Evolutionary conservation across 2,113 vertebrate species (phyloP).

Genomic region (Lycaon pictus): DNA sequence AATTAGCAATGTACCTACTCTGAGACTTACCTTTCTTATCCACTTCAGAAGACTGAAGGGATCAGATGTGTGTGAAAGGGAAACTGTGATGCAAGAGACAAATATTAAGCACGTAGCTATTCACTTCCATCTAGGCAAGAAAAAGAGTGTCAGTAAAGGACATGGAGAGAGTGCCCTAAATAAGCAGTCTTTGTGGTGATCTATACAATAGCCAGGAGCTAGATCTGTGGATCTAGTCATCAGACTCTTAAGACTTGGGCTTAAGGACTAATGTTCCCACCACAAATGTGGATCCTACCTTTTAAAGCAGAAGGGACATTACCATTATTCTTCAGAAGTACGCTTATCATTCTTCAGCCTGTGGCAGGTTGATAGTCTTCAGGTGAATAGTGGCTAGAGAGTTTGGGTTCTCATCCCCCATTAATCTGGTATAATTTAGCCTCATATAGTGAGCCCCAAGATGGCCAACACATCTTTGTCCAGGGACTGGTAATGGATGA

Average conservation of each 20-base stretch:
- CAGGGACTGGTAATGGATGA: background rate
- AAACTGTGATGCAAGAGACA: background rate
- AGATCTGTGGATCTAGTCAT: background rate
- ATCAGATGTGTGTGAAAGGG: background rate
- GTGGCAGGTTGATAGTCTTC: background rate
- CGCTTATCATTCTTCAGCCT: background rate
- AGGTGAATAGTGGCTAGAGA: background rate
- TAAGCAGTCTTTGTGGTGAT: background rate
- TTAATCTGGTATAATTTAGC: background rate
- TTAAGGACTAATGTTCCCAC: background rate
- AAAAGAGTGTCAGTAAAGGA: background rate
- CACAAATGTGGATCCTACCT: background rate
- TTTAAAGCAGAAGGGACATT: background rate
- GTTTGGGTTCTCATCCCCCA: rapidly evolving
- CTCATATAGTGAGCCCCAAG: background rate
- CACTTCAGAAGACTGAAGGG: background rate
- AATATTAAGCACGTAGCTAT: background rate
- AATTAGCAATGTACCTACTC: background rate
- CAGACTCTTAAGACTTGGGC: background rate
- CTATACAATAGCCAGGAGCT: background rate
- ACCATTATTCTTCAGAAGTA: background rate
- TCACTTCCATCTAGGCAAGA: background rate
- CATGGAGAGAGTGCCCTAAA: background rate
- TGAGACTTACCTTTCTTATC: background rate
- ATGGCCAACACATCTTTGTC: background rate